Evolutionary conservation across 2,113 vertebrate genomes (phyloP), one percentile per base, ranked within the genome.

Genomic region (Perca schrenkii): DNA sequence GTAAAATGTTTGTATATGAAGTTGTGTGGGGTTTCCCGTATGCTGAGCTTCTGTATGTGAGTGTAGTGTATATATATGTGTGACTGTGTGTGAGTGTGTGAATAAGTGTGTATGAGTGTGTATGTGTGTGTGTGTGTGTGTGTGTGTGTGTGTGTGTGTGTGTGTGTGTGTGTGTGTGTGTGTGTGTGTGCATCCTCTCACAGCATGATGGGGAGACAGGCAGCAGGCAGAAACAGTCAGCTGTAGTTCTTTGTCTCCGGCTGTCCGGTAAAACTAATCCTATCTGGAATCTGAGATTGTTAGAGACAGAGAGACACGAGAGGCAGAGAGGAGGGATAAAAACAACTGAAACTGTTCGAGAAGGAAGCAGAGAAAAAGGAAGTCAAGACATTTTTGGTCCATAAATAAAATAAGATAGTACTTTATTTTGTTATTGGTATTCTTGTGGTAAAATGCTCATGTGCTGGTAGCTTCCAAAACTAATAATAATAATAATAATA

Each of bases 181-280:
- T 21, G 62, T 49, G 57, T 52, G 75, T 25, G 56, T 43, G 69
- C 21, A 53, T 88, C 79, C 28, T 34, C 64, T 70, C 78, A 74
- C 82, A 85, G 83, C 71, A 56, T 77, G 85, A 82, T 1, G 31
- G 50, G 47, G 63, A 77, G 53, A 79, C 77, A 22, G 70, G 86
- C 46, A 36, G 52, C 64, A 64, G 58, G 58, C 74, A 64, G 69
- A 81, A n/a, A 74, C 82, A 79, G 79, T 89, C 86, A 81, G 60
- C 83, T 86, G 86, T 84, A 58, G 69, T 19, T 66, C 80, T 88
- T 89, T 93, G 87, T 94, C 68, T 75, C 80, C 47, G 69, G 56
- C 53, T 74, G 72, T 91, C 88, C 56, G 4, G 68, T 85, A 53
- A 84, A 79, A 54, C 77, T 91, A 94, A 94, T 92, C 93, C 88